A percentile compares a stretch with the other conserved stretches of the same genome.
These are phyloP conservation scores for Spondyliosoma cantharus DNA, from an alignment of 2,797 vertebrate genomes.

Conservation along the genomic window DNA sequence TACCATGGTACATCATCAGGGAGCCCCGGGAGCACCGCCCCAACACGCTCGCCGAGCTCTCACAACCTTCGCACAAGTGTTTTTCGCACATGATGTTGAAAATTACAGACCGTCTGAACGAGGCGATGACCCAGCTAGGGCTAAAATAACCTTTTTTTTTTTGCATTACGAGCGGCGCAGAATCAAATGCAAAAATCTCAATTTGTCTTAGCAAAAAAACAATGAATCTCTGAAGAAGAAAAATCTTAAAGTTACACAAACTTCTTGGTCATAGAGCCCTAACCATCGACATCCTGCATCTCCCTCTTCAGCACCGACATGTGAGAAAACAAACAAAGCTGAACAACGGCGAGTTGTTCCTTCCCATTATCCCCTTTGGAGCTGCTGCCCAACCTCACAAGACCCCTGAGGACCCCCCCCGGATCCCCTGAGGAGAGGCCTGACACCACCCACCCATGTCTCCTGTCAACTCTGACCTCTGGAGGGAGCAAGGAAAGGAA, in stretches of 20 bases:
- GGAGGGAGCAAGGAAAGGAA: conserved; percentile 28
- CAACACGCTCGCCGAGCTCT: conserved; percentile 29
- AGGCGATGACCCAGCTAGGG: conserved; percentile 32
- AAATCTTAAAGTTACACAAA: neutral
- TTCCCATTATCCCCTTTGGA: conserved; percentile 44
- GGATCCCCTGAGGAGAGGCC: conserved; percentile 43
- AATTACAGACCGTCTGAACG: conserved; percentile 34
- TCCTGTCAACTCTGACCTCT: conserved; percentile 77
- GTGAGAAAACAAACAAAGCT: conserved; percentile 64
- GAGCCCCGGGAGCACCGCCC: conserved; percentile 48
- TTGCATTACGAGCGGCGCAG: neutral
- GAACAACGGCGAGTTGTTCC: conserved; percentile 60
- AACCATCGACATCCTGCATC: conserved; percentile 63
- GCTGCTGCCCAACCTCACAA: conserved; percentile 52
- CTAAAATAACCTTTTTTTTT: conserved; percentile 13
- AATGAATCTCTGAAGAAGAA: neutral
- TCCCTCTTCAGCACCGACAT: conserved; percentile 50
- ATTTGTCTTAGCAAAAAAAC: neutral
- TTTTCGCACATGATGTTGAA: conserved; percentile 41
- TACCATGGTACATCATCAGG: conserved; percentile 52
- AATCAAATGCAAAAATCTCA: conserved; percentile 10
- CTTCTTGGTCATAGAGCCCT: conserved; percentile 19
- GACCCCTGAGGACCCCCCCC: conserved; percentile 27
- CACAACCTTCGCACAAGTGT: conserved; percentile 39
- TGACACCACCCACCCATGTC: conserved; percentile 76